Conservation (phyloP, 2,113 vertebrate species). For the Dryoscopus gambensis region DNA sequence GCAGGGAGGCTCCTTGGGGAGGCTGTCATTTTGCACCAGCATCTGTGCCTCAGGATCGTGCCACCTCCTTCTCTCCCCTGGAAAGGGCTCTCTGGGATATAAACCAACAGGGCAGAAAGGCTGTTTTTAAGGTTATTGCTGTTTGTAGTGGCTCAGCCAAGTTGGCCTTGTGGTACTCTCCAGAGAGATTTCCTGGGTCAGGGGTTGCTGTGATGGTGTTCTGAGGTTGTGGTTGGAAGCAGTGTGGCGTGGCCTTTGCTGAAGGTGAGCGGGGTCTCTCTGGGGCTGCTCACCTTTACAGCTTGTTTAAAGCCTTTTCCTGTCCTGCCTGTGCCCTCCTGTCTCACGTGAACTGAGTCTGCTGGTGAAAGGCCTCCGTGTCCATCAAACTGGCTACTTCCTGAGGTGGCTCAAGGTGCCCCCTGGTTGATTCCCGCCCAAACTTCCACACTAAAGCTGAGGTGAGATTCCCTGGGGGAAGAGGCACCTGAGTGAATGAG, state of each 20-base stretch:
- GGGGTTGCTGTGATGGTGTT: not conserved
- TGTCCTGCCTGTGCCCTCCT: not conserved
- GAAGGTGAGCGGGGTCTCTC: not conserved
- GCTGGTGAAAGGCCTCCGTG: not conserved
- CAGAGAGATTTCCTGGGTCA: not conserved
- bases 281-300: not conserved
- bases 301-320: not conserved
- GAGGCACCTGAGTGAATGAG: not conserved
- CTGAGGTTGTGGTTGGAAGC: not conserved
- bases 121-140: not conserved
- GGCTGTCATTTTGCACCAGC: not conserved
- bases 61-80: not conserved
- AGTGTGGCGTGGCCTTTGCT: fast-evolving
- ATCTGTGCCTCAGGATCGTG: fast-evolving
- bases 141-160: not conserved
- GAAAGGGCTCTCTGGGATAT: not conserved
- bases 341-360: not conserved
- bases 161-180: not conserved
- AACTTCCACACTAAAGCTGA: not conserved
- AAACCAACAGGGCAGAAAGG: not conserved
- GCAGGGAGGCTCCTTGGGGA: not conserved
- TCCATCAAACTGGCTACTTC: not conserved
- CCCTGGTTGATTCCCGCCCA: not conserved
- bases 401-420: not conserved
- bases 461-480: not conserved